Base-by-base conservation (phyloP, 2,888 invertebrate genomes). In the Pelosia muscerda region DNA sequence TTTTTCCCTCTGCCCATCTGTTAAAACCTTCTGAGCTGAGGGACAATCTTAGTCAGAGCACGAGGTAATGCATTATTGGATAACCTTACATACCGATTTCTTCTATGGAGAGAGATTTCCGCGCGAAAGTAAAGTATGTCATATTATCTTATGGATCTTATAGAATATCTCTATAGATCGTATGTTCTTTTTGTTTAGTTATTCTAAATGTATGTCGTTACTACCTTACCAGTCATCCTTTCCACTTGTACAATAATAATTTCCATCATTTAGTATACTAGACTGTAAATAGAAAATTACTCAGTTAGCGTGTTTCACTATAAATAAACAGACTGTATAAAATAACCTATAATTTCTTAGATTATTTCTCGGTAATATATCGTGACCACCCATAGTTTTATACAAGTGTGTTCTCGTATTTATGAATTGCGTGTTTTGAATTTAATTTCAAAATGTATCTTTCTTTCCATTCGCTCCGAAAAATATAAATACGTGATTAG, bases 311-410 rank as follows among this genome's bases (percentile, higher is more conserved):
- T 79, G 77, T 75, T 69, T 68, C 71, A 74, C 68, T 69, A 71
- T 73, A 61, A 66, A 75, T 73, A 69, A 81, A 77, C 70, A 75
- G 74, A 76, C 78, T 79, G 75, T 78, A 79, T 84, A 76, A 73
- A 80, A 66, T 38, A 65, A 72, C 62, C 66, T 76, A 74, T 82
- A 71, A 79, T 85, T 80, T 78, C 71, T 76, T 70, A 79, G 82
- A 83, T 83, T 69, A 76, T 77, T 81, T 79, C 77, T 72, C 73
- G 63, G 82, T 81, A 77, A 61, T 53, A 38, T 64, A 66, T 63
- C 76, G 70, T 79, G 78, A 74, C 76, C 75, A 81, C 74, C 84
- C 81, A 75, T 77, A 81, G 71, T 56, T 73, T 76, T 73, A 19
- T 76, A 81, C 79, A 72, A 79, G 10, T 58, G 56, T 9, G 23